phyloP scores from a whole-genome alignment of 2,888 invertebrate genomes.

The Drosophila nr. perissopoda region DNA sequence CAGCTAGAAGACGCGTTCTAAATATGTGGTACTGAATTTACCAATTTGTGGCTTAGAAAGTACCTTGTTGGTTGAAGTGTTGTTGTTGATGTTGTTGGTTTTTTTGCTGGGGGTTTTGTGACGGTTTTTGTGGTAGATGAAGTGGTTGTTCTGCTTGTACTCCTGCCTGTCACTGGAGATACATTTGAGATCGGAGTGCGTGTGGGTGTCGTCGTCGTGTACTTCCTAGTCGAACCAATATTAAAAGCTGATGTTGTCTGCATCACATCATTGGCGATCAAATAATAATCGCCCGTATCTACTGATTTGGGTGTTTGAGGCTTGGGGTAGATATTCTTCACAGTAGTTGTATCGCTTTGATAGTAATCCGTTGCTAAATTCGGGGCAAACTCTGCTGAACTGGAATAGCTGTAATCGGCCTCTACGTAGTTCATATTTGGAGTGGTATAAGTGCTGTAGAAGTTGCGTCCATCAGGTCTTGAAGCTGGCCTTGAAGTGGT shows the following conservation, averaged over 20 bases:
- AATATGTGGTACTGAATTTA: conserved; percentile 7
- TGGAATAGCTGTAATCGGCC: conserved; percentile 67
- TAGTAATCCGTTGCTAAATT: conserved; percentile 62
- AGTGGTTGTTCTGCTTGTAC: conserved; percentile 69
- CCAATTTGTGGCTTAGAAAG: conserved; percentile 30
- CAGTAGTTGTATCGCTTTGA: conserved; percentile 44
- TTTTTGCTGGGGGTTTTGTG: conserved; percentile 52
- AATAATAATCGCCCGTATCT: conserved; percentile 73
- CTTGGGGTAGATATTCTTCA: conserved; percentile 15
- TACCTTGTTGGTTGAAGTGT: conserved; percentile 58
- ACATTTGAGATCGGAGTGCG: conserved; percentile 37
- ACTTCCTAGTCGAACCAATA: conserved; percentile 34
- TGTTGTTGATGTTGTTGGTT: conserved; percentile 58
- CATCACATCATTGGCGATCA: conserved; percentile 65
- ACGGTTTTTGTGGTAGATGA: conserved; percentile 83
- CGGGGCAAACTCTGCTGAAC: conserved; percentile 58
- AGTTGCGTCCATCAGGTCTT: conserved; percentile 64
- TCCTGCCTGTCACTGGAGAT: conserved; percentile 36
- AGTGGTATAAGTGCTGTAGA: conserved; percentile 70
- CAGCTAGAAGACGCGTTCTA: conserved; percentile 18
- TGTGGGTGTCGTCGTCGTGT: conserved; percentile 74
- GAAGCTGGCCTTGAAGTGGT: conserved; percentile 56
- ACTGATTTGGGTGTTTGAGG: conserved; percentile 48
- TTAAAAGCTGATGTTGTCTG: conserved; percentile 18
- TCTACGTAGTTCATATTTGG: conserved; percentile 39